Percentiles rank a stretch among this genome's conserved stretches.
Evolutionary conservation across 2,797 vertebrate species (phyloP).

Genomic region (Acestrorhynchus altus): DNA sequence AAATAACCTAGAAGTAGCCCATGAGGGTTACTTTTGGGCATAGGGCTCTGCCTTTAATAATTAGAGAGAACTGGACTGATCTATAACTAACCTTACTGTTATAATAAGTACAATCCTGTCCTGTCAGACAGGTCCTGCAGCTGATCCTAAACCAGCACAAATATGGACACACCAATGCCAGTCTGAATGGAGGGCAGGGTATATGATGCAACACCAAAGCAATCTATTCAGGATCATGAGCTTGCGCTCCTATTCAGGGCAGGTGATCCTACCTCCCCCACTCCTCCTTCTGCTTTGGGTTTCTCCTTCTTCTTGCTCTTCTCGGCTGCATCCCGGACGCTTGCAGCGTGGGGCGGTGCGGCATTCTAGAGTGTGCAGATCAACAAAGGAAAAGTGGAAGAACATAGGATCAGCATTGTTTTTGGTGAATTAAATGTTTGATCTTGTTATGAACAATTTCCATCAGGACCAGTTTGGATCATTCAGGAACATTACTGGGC

Average conservation of each 20-base stretch:
- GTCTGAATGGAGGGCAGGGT: background rate
- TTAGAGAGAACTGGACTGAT: background rate
- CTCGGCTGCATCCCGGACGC: conserved; percentile 60
- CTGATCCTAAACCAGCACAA: conserved; percentile 2
- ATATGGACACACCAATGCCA: conserved; percentile 9
- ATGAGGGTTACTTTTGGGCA: too few species aligned
- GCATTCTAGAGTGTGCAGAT: background rate
- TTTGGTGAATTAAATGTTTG: too few species aligned
- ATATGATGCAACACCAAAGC: conserved; percentile 41
- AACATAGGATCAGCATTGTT: too few species aligned
- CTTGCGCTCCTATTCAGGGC: background rate
- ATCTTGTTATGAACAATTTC: too few species aligned
- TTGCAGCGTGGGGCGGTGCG: conserved; percentile 46
- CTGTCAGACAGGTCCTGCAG: background rate
- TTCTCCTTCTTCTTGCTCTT: conserved; percentile 73
- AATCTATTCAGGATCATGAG: background rate
- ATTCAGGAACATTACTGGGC: too few species aligned
- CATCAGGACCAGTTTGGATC: too few species aligned
- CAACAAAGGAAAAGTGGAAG: background rate
- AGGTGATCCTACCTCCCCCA: conserved; percentile 63
- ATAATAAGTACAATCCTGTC: background rate
- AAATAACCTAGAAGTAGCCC: too few species aligned
- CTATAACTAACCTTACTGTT: background rate
- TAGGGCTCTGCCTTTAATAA: too few species aligned
- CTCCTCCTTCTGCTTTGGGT: conserved; percentile 57